Base-by-base conservation (phyloP, 2,113 vertebrate species). In the Baryphthengus martii region DNA sequence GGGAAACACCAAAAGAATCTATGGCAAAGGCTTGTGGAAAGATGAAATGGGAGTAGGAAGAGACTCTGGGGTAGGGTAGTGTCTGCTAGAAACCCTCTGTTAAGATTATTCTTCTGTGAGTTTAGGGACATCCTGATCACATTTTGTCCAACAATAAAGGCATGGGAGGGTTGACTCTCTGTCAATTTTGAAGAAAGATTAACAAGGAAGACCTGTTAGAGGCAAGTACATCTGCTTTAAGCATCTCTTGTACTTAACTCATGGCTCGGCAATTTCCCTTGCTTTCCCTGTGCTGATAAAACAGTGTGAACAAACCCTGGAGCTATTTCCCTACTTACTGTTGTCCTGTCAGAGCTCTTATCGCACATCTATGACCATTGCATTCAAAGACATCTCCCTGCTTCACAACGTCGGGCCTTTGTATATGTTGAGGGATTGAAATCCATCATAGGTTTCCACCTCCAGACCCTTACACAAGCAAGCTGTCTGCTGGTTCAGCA, bases 381-480 rank as follows among this genome's bases (percentile, higher is more conserved):
- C 29, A 47, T 55, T 82, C 29, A 47, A 35, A 55, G 44, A 52
- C 31, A 40, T 44, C 50, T 87, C 55, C 31, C 15, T 10, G 11
- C 39, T 74, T 37, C 63, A n/a, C 21, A 29, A 3, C 0, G 2
- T 39, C 9, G 9, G 31, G 7, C 21, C 53, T 25, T 24, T 40
- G 63, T 77, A 25, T 56, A n/a, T 23, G 10, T 3, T 24, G 47
- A 66, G 29, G 31, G 28, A 55, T 6, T 29, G 65, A 74, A 80
- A 71, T 52, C 39, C 17, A 1, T 5, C 21, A 2, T 1, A 23
- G 29, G 20, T 61, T 88, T 82, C 66, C 52, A 65, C 13, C 78
- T 68, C 6, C 1, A 1, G 4, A 12, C 3, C 1, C 28, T 45
- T 20, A 39, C 17, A 19, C 1, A 10, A 3, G 2, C 3, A 8